phyloP scores from a whole-genome alignment of 2,113 vertebrate genomes.

The Ptilorrhoa leucosticta region DNA sequence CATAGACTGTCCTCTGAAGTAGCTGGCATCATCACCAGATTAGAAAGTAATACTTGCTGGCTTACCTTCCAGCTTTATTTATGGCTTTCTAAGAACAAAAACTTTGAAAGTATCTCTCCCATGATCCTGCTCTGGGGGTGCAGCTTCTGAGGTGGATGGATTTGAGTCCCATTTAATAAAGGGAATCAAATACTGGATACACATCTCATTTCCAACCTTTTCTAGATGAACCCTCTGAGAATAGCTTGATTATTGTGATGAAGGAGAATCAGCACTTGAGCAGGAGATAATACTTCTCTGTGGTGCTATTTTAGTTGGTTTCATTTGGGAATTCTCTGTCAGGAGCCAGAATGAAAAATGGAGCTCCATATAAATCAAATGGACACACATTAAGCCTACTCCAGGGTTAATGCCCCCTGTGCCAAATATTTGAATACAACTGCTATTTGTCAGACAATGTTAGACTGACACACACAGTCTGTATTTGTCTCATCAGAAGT shows the following conservation, averaged over 20 bases:
- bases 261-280: background rate
- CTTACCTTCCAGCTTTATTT: slow-evolving; percentile 43
- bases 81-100: slow-evolving; percentile 33
- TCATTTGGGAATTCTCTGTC: background rate
- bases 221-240: background rate
- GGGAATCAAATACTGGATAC: background rate
- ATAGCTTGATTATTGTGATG: slow-evolving; percentile 20
- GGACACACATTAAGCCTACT: background rate
- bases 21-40: background rate
- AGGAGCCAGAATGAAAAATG: background rate
- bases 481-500: background rate
- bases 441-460: background rate
- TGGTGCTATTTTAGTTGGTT: background rate
- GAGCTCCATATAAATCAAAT: background rate
- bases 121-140: background rate
- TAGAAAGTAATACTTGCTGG: slow-evolving; percentile 23
- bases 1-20: background rate
- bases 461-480: background rate
- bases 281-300: background rate
- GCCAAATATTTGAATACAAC: background rate
- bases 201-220: slow-evolving; percentile 5
- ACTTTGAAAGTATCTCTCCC: slow-evolving; percentile 10
- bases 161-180: slow-evolving; percentile 38
- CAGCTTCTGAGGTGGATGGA: background rate
- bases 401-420: background rate